Evolutionary conservation across 1,140 invertebrate species (phyloP), one percentile per base, ranked within the genome.

Genomic region (Pectinophora gossypiella): DNA sequence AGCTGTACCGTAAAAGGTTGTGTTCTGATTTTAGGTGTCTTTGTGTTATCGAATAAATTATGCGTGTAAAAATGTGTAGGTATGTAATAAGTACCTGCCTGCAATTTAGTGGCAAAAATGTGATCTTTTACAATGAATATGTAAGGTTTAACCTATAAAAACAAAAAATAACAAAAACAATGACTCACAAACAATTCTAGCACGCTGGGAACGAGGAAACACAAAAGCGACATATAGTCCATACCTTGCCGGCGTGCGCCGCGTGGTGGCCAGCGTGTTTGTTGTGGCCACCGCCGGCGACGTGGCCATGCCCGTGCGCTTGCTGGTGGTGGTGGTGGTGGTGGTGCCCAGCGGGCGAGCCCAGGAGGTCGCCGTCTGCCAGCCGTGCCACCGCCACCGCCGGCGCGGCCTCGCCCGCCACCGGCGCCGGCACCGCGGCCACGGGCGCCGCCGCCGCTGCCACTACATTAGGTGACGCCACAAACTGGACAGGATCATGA

Each of bases 171-270:
- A n/a, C n/a, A n/a, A n/a, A n/a, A n/a, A n/a, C n/a, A n/a, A n/a
- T n/a, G n/a, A n/a, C n/a, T n/a, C n/a, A n/a, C n/a, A n/a, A n/a
- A n/a, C n/a, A n/a, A n/a, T n/a, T n/a, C n/a, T n/a, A n/a, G n/a
- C n/a, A n/a, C n/a, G n/a, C n/a, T n/a, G n/a, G n/a, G n/a, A n/a
- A n/a, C n/a, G n/a, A n/a, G n/a, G n/a, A n/a, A n/a, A n/a, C n/a
- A n/a, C n/a, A n/a, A n/a, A n/a, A n/a, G n/a, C n/a, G n/a, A n/a
- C n/a, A n/a, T n/a, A n/a, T n/a, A n/a, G n/a, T n/a, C n/a, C 59
- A 54, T 60, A 85, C 82, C 76, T 83, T 78, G 2, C 68, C 72
- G 38, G 73, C 78, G 10, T 68, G 65, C 2, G 64, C 61, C 0
- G 35, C 63, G 22, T 68, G 48, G 45, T 82, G 68, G 3, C 61